Conservation (phyloP, 2,888 invertebrate species). For the Schizaphis graminum region DNA sequence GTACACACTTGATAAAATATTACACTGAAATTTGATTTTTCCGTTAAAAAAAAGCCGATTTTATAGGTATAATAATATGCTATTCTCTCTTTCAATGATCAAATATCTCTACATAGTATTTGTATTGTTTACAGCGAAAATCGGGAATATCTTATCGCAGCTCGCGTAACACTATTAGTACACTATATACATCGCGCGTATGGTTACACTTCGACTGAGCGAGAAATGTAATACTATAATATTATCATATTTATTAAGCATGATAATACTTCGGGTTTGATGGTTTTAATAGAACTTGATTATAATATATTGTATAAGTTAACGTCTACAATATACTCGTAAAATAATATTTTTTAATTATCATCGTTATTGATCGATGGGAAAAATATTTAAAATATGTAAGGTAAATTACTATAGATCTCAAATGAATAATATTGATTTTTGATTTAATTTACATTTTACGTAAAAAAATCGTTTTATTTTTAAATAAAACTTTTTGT, state of each 20-base stretch:
- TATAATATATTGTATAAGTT: background rate
- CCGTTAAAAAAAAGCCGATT: conserved; percentile 35
- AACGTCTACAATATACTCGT: background rate
- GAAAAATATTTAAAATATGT: background rate
- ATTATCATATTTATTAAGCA: background rate
- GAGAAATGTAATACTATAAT: background rate
- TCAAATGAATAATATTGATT: background rate
- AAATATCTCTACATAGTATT: background rate
- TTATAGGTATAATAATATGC: background rate
- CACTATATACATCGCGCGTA: background rate
- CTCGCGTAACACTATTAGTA: background rate
- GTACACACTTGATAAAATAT: background rate
- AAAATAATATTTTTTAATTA: background rate
- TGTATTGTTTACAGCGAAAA: background rate
- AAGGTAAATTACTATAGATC: background rate
- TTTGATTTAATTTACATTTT: background rate
- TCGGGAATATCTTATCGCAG: background rate
- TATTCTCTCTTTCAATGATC: background rate
- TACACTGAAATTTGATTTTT: conserved; percentile 29
- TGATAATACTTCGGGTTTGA: background rate
- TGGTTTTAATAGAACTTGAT: background rate
- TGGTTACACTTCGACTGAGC: background rate
- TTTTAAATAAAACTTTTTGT: background rate
- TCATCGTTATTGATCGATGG: background rate
- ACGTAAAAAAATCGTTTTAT: background rate